Evolutionary conservation across 2,797 vertebrate species (phyloP), one percentile per base, ranked within the genome.

Genomic region (Cuculus canorus): DNA sequence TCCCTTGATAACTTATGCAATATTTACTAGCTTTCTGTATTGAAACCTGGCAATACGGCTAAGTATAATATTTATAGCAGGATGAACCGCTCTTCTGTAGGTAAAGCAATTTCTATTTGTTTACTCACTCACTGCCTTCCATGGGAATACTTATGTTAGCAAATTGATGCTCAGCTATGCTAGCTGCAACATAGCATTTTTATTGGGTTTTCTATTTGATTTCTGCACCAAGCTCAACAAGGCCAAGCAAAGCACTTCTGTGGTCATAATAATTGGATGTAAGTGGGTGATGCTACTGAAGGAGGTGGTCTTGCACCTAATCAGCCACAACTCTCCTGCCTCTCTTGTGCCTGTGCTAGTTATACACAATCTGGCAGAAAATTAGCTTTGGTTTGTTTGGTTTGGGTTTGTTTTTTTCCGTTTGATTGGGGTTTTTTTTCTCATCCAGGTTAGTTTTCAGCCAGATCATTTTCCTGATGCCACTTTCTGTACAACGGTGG

Each of bases 51-150:
- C 52, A 92, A 52, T 65, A 41, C 48, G 70, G 70, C 56, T 84
- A 57, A n/a, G 61, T 37, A 19, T 17, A 69, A 14, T 57, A 86
- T 86, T 92, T 75, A 60, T 72, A 88, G 71, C 78, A 76, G 17
- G 35, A 60, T 15, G 41, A 90, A 66, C 64, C 69, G 17, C 50
- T 69, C 61, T 89, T 24, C 57, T 68, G 84, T 41, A 93, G 61
- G 70, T 82, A 93, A 78, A 94, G 73, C 63, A 68, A 68, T 88
- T 94, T 61, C 73, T 83, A 3, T 79, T 88, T 91, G 82, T 91
- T 93, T 86, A 92, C 86, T 93, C 41, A 64, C 57, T 88, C 52
- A 5, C 39, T 91, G 84, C 57, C 47, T 86, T 75, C 83, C 59
- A 33, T 33, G 63, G 87, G 70, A 95, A 82, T 45, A 72, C 70